Base-by-base conservation (phyloP, 2,888 invertebrate genomes). In the Stenchaetothrips biformis region DNA sequence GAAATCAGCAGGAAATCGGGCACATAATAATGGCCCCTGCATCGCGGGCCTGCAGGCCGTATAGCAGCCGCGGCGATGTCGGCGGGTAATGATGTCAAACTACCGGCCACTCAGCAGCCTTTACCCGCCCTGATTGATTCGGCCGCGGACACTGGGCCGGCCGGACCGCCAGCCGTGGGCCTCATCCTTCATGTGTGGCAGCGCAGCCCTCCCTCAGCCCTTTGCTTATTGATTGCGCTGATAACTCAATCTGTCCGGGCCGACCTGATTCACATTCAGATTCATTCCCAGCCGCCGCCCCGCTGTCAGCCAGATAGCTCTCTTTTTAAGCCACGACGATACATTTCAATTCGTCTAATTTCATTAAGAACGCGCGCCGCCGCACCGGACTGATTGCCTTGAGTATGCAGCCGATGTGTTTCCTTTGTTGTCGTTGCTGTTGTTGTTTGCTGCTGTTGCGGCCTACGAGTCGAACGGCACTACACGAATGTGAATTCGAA, bases 241-340 rank as follows among this genome's bases (percentile, higher is more conserved):
- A 74, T 74, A 74, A 74, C 67, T 74, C 67, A 74, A 74, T 74
- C 67, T 74, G 67, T 74, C 67, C 21, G 37, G 37, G 37, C 37
- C 11, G 67, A 74, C 67, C 67, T 74, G 67, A 74, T 74, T 74
- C 67, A 74, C 67, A 74, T 74, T 74, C 67, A 21, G 67, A 74
- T 74, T 21, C 59, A 59, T 53, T 21, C 21, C 21, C 3, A 67
- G 67, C 21, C 67, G 67, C 67, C 67, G 67, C 37, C 37, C 37
- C 37, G 37, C 37, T 37, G 37, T 37, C 37, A 37, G 37, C 37
- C 37, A 4, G 53, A 16, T 53, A 18, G 53, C 18, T 53, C 53
- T 53, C 18, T 53, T 53, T 53, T 13, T 53, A 1, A 21, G 67
- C 25, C 11, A 25, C 25, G 37, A 4, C 67, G 25, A 25, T 74